These are phyloP conservation scores for Hoplostethus atlanticus DNA, from an alignment of 2,797 vertebrate genomes.

Conservation along the genomic window DNA sequence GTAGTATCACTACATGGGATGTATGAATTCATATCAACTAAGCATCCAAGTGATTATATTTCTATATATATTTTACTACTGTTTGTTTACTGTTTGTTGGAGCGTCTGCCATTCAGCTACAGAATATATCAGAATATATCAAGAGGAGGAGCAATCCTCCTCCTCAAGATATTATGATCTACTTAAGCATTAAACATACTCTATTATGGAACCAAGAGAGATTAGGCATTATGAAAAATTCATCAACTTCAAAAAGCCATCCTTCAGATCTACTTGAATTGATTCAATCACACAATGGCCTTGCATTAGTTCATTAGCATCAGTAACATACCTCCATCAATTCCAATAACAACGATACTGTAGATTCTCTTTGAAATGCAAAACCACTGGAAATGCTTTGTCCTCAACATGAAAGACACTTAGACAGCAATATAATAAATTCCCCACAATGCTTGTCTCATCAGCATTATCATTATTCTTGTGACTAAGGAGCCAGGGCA, in stretches of 20 bases:
- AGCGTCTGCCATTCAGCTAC: constrained; percentile 16
- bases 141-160: not conserved
- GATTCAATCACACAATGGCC: constrained; percentile 70
- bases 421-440: constrained; percentile 75
- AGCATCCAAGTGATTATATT: constrained; percentile 30
- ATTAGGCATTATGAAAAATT: constrained; percentile 62
- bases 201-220: constrained; percentile 32
- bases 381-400: constrained; percentile 79
- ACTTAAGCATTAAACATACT: constrained; percentile 32
- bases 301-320: constrained; percentile 76
- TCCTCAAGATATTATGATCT: constrained; percentile 19
- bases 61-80: not conserved
- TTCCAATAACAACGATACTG: constrained; percentile 66
- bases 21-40: constrained; percentile 38
- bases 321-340: constrained; percentile 72
- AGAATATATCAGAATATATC: not conserved
- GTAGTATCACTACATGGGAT: constrained; percentile 11
- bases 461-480: constrained; percentile 74
- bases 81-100: not conserved
- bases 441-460: constrained; percentile 72
- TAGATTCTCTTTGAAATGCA: constrained; percentile 82
- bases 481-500: constrained; percentile 64
- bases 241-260: constrained; percentile 59
- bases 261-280: constrained; percentile 59
- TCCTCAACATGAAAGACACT: constrained; percentile 78